These are phyloP conservation scores for Ptyas mucosa DNA, from an alignment of 2,113 vertebrate genomes.

Conservation along the genomic window DNA sequence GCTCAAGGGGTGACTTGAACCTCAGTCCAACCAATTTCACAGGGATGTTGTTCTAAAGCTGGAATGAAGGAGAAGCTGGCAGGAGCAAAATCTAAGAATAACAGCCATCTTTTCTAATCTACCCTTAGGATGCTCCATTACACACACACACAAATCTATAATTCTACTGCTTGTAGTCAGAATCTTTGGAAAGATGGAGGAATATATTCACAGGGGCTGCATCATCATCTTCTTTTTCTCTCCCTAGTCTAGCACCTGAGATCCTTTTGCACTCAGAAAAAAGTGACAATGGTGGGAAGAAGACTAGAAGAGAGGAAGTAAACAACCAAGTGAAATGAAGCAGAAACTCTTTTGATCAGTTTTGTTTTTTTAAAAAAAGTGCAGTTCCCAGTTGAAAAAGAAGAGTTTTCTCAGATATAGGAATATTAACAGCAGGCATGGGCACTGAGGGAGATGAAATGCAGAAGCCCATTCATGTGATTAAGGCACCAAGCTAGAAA, in stretches of 20 bases:
- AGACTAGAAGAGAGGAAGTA: not conserved
- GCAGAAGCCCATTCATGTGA: not conserved
- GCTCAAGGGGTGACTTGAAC: not conserved
- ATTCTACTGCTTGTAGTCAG: not conserved
- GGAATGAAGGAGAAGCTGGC: not conserved
- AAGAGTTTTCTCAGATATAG: not conserved
- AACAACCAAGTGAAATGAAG: not conserved
- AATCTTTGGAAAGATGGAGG: not conserved
- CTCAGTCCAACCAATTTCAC: not conserved
- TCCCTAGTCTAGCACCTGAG: not conserved
- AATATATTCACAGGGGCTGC: not conserved
- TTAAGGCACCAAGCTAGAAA: not conserved
- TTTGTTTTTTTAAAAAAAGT: not conserved
- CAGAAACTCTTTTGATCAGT: not conserved
- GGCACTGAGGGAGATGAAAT: not conserved
- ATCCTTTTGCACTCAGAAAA: not conserved
- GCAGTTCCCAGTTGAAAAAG: not conserved
- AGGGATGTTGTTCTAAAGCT: not conserved
- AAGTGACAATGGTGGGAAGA: not conserved
- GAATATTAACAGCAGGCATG: not conserved
- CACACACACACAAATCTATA: not conserved
- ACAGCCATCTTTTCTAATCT: not conserved
- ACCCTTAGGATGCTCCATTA: not conserved
- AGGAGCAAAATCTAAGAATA: not conserved
- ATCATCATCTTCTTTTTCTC: not conserved